Percentiles rank a stretch among this genome's conserved stretches.
Evolutionary conservation across 2,113 vertebrate genomes (phyloP).

Genomic region (Larimichthys crocea): DNA sequence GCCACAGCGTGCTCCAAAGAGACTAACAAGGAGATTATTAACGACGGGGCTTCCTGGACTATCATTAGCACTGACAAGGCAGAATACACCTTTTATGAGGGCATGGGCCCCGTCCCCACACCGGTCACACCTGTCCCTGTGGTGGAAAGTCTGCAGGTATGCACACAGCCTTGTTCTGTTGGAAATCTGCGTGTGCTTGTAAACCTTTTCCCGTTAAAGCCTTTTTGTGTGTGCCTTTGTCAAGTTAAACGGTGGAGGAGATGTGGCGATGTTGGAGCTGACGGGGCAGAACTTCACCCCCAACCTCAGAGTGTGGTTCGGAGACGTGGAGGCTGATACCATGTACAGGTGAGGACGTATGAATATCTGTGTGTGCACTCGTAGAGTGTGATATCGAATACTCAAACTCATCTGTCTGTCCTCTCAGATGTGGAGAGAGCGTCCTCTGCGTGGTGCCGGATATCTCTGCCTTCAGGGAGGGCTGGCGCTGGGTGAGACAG

Average conservation of each 20-base stretch:
- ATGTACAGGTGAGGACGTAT: slow-evolving; percentile 91
- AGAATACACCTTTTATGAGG: slow-evolving; percentile 97
- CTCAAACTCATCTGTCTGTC: not conserved
- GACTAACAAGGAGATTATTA: slow-evolving; percentile 97
- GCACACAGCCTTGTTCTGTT: not conserved
- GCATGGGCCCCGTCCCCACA: slow-evolving; percentile 94
- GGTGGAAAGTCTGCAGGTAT: slow-evolving; percentile 90
- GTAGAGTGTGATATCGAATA: not conserved
- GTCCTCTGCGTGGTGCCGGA: slow-evolving; percentile 97
- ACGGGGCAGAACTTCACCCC: slow-evolving; percentile 98
- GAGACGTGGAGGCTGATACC: slow-evolving; percentile 97
- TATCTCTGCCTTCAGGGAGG: slow-evolving; percentile 98
- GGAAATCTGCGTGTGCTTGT: slow-evolving; percentile 1
- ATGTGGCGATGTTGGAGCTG: slow-evolving; percentile 98
- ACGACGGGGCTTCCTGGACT: slow-evolving; percentile 98
- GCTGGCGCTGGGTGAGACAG: slow-evolving; percentile 97
- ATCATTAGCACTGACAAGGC: slow-evolving; percentile 99
- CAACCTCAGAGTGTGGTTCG: slow-evolving; percentile 97
- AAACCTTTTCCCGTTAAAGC: not conserved
- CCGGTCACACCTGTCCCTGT: slow-evolving; percentile 98
- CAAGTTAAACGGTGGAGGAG: slow-evolving; percentile 95
- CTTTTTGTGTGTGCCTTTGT: slow-evolving; percentile 4
- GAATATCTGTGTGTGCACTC: not conserved
- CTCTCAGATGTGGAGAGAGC: slow-evolving; percentile 92
- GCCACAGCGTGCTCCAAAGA: slow-evolving; percentile 97